A percentile compares a stretch with the other conserved stretches of the same genome.
Conservation (phyloP, 2,888 invertebrate genomes). For the Aquatica leii region DNA sequence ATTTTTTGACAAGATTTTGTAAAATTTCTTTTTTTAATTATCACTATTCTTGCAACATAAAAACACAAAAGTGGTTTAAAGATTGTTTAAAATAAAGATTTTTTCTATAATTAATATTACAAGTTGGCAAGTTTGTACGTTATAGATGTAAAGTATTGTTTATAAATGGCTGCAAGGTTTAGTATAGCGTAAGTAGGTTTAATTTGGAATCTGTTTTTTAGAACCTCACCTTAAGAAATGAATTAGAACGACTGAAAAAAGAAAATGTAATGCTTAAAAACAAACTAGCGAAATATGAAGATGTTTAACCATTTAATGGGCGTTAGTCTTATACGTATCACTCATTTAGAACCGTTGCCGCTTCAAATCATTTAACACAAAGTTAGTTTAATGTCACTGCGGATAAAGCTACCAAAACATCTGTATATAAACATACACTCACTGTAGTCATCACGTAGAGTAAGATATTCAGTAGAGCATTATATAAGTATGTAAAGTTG, state of each 20-base stretch:
- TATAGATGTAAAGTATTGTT: no score
- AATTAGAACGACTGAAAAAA: constrained; percentile 89
- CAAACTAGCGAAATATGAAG: constrained; percentile 88
- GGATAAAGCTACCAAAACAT: constrained; percentile 58
- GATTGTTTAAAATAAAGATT: no score
- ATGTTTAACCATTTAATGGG: constrained; percentile 67
- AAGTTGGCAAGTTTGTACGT: no score
- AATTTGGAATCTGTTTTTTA: constrained; percentile 50
- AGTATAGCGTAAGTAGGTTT: no score
- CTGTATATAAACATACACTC: constrained; percentile 60
- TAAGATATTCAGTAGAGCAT: constrained; percentile 50
- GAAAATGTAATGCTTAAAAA: constrained; percentile 90
- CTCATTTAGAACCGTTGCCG: constrained; percentile 41
- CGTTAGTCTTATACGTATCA: constrained; percentile 46
- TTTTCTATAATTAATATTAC: no score
- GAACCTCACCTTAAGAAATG: constrained; percentile 90
- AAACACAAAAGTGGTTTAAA: no score
- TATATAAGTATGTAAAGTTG: constrained; percentile 15
- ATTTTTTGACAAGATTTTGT: no score
- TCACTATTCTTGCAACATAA: no score
- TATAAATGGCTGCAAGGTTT: no score
- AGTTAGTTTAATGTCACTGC: constrained; percentile 51
- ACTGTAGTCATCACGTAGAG: constrained; percentile 61
- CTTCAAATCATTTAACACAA: constrained; percentile 43
- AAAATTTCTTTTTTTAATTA: no score